Evolutionary conservation across 2,113 vertebrate species (phyloP), one percentile per base, ranked within the genome.

Genomic region (Cynocephalus volans): DNA sequence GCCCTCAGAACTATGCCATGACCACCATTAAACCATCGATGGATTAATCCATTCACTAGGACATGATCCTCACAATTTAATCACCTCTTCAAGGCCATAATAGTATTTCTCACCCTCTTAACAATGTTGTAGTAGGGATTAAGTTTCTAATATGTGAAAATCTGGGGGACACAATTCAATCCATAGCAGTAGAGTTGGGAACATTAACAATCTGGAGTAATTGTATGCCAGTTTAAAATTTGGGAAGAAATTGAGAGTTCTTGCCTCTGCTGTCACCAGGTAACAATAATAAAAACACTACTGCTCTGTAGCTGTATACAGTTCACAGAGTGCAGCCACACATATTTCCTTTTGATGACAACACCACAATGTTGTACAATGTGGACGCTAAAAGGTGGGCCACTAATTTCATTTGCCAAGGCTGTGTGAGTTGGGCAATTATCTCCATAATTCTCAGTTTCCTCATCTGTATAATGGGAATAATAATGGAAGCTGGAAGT

Each of bases 201-300:
- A 41, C 33, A 45, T 45, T 82, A 62, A 79, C 58, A 76, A 88
- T 67, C 4, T 10, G 2, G 33, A 80, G 19, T 86, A 56, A 82
- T 85, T 88, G 41, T 76, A 21, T 65, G 41, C 26, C 58, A n/a
- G 1, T 81, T 87, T 93, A 83, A 90, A 90, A 83, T 23, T 75
- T 12, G 12, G 28, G 24, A 23, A 21, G 15, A 89, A 88, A 93
- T 3, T 33, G 7, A 41, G 64, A 23, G 9, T 72, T 90, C 56
- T 67, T 79, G 11, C 21, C 56, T 85, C 7, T 72, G 24, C 24
- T 64, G 19, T 69, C 64, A 72, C 36, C 56, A 82, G 33, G 60
- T 70, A 90, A 80, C 58, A 72, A 64, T 67, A 72, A 62, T 72
- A 54, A 62, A 73, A 31, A 73, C 4, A 36, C 76, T 60, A 54